A percentile compares a stretch with the other conserved stretches of the same genome.
Conservation (phyloP, 2,113 vertebrate genomes). For the Rhegmatorhina hoffmannsi region DNA sequence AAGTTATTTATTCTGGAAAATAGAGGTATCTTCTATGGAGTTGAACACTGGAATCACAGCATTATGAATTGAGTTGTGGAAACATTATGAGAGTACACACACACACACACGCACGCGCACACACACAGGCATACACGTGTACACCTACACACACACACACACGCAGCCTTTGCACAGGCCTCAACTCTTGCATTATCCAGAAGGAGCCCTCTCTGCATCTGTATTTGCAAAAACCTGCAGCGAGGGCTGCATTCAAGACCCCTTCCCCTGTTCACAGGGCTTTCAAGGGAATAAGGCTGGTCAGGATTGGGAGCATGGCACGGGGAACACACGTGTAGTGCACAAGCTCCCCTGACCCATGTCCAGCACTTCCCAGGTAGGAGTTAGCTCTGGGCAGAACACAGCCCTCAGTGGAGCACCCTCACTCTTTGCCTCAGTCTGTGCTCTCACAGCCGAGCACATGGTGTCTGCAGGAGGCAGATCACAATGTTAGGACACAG, state of each 20-base stretch:
- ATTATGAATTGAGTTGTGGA: constrained; percentile 41
- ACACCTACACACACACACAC: neutral
- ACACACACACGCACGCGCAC: neutral
- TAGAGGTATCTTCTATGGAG: constrained; percentile 67
- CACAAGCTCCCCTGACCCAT: neutral
- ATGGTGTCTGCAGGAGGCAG: neutral
- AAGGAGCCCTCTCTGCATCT: neutral
- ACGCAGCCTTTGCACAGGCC: neutral
- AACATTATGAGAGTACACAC: constrained; percentile 55
- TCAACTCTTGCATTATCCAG: neutral
- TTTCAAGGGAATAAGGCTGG: neutral
- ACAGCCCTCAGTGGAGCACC: neutral
- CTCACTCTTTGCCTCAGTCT: neutral
- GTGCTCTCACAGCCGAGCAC: rapidly evolving
- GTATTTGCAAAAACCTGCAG: neutral
- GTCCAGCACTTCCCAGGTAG: neutral
- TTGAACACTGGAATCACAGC: constrained; percentile 62
- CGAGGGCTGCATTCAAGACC: neutral
- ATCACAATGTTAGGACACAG: constrained; percentile 31
- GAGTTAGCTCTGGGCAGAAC: neutral
- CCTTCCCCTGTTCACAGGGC: neutral
- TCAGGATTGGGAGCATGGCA: neutral
- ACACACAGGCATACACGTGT: neutral
- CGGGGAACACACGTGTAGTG: neutral
- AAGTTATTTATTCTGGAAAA: constrained; percentile 76